Conservation (phyloP, 2,113 vertebrate genomes). For the Eclectus roratus region DNA sequence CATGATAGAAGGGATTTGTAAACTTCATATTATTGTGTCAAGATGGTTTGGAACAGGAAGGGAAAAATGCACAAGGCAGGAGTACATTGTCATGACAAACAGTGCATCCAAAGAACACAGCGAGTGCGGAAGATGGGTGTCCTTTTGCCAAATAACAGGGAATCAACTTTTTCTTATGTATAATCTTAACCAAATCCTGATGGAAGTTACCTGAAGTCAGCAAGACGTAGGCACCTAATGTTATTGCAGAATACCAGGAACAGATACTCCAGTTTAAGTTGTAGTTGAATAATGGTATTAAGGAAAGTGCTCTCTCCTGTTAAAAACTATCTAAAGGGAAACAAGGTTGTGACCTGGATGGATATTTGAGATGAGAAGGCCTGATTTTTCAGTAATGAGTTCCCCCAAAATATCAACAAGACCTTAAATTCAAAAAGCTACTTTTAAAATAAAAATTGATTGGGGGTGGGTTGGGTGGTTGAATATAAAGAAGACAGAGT, state of each 20-base stretch:
- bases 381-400: not conserved
- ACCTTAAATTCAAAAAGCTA: fast-evolving
- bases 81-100: not conserved
- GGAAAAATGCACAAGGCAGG: not conserved
- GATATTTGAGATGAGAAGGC: not conserved
- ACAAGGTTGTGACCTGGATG: not conserved
- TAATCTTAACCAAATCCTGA: not conserved
- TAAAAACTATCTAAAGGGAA: not conserved
- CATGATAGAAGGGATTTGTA: not conserved
- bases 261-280: not conserved
- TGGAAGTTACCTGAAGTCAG: not conserved
- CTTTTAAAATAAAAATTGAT: not conserved
- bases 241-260: not conserved
- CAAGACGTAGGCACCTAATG: not conserved
- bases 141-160: not conserved
- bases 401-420: not conserved
- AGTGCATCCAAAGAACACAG: not conserved
- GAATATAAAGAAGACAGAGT: not conserved
- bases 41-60: not conserved
- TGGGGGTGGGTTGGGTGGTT: fast-evolving
- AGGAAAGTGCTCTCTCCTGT: not conserved
- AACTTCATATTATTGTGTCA: not conserved
- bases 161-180: not conserved
- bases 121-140: not conserved
- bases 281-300: not conserved